Conservation (phyloP, 2,888 invertebrate species). For the Ariolimax columbianus region DNA sequence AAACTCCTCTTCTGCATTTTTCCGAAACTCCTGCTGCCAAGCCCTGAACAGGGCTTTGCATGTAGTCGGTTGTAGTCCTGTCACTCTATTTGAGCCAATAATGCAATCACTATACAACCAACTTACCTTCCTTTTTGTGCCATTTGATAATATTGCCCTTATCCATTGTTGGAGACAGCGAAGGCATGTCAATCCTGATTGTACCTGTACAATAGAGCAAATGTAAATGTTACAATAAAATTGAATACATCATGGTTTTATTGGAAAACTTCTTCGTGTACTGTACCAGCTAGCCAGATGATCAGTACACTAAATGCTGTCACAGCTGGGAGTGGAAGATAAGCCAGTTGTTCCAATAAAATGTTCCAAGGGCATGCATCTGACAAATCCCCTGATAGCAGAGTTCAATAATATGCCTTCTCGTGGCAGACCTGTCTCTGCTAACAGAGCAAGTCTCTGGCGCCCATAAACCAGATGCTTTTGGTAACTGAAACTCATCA, state of each 20-base stretch:
- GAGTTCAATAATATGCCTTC: too few species aligned
- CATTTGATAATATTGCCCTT: slow-evolving; percentile 81
- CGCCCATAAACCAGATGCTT: too few species aligned
- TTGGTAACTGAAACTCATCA: too few species aligned
- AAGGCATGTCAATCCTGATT: slow-evolving; percentile 81
- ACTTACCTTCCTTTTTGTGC: slow-evolving; percentile 80
- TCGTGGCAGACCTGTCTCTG: too few species aligned
- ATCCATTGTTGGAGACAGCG: slow-evolving; percentile 84
- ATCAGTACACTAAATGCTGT: not conserved
- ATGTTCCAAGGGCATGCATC: not conserved
- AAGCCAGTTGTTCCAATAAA: not conserved
- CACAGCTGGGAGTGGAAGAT: too few species aligned
- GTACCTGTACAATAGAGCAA: slow-evolving; percentile 60
- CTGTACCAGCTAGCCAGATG: not conserved
- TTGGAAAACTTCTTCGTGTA: too few species aligned
- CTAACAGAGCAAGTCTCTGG: too few species aligned
- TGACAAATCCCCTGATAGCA: not conserved
- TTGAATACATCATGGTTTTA: not conserved
- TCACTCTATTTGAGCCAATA: too few species aligned
- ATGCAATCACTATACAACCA: not conserved
- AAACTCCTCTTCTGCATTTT: too few species aligned
- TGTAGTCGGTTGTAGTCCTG: too few species aligned
- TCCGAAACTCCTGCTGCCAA: too few species aligned
- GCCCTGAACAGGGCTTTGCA: too few species aligned
- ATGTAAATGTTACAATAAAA: not conserved